A percentile compares a stretch with the other conserved stretches of the same genome.
Conservation (phyloP, 2,797 vertebrate genomes). For the Chaunax sp. region DNA sequence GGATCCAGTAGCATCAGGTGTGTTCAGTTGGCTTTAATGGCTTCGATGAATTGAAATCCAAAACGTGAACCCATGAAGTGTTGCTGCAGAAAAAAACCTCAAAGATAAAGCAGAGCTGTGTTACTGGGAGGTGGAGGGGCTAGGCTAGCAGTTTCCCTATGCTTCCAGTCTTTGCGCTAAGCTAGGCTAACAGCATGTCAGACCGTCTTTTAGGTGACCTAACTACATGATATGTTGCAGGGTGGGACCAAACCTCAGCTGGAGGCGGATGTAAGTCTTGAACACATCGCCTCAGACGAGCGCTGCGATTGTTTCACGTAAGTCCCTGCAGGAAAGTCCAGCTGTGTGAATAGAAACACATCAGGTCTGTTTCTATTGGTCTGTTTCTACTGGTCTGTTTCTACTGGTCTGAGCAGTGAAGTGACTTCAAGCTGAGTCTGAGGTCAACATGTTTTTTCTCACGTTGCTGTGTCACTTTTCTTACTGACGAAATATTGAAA, state of each 20-base stretch:
- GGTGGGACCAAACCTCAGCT: constrained; percentile 88
- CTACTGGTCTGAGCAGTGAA: too few relatives aligned
- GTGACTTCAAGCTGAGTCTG: too few relatives aligned
- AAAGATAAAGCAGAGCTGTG: not conserved
- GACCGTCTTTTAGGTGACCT: not conserved
- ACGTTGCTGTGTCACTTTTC: not conserved
- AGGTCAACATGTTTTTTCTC: too few relatives aligned
- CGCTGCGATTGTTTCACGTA: constrained; percentile 91
- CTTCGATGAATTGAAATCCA: not conserved
- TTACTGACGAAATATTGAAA: not conserved
- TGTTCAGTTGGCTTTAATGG: not conserved
- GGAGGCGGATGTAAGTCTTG: constrained; percentile 86
- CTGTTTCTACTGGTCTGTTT: too few relatives aligned
- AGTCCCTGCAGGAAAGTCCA: constrained; percentile 58
- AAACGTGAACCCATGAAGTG: not conserved
- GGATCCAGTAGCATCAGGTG: not conserved
- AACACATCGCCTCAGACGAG: constrained; percentile 86
- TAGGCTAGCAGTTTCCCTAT: not conserved
- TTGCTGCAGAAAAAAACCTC: not conserved
- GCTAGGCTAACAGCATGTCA: not conserved
- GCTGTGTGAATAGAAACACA: not conserved
- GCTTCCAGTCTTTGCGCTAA: not conserved
- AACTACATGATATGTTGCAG: constrained; percentile 55
- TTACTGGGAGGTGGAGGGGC: not conserved
- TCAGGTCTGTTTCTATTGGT: too few relatives aligned